Conservation (phyloP, 2,113 vertebrate genomes). For the Cyanoliseus patagonus region DNA sequence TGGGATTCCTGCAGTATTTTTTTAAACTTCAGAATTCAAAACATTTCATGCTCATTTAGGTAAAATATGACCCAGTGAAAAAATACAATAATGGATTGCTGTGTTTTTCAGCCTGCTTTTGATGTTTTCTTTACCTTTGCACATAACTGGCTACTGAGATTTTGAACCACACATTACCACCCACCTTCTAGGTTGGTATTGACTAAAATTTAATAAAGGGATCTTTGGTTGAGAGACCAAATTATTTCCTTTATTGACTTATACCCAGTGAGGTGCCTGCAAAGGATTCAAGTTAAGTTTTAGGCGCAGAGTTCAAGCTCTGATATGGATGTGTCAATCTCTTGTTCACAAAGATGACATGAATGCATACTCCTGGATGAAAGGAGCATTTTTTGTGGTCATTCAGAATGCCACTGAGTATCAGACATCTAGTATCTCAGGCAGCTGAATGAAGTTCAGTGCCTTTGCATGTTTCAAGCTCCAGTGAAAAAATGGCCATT, state of each 20-base stretch:
- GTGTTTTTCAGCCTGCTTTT: conserved; percentile 47
- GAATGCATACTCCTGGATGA: conserved; percentile 50
- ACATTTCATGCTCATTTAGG: conserved; percentile 40
- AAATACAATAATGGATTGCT: conserved; percentile 65
- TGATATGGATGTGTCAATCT: conserved; percentile 49
- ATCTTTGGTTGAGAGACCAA: conserved; percentile 18
- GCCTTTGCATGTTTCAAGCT: conserved; percentile 42
- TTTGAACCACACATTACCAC: conserved; percentile 43
- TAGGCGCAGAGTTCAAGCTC: conserved; percentile 21
- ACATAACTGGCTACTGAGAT: conserved; percentile 13
- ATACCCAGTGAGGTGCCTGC: conserved; percentile 28
- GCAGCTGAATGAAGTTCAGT: conserved; percentile 41
- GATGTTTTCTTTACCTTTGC: conserved; percentile 66
- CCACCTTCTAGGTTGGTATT: conserved; percentile 59
- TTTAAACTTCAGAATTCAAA: conserved; percentile 65
- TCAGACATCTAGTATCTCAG: conserved; percentile 34
- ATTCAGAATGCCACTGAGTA: conserved; percentile 39
- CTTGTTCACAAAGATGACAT: conserved; percentile 47
- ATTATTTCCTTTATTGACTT: conserved; percentile 65
- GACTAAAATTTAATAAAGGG: conserved; percentile 45
- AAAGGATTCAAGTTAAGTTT: conserved; percentile 64
- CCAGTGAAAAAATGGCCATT: conserved; percentile 13
- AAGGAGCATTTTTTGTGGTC: conserved; percentile 60
- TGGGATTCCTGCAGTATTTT: conserved; percentile 55
- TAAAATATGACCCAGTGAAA: conserved; percentile 68